Percentiles rank a stretch among this genome's conserved stretches.
phyloP scores from a whole-genome alignment of 2,113 vertebrate species.

The Cyphomyrus discorhynchus region DNA sequence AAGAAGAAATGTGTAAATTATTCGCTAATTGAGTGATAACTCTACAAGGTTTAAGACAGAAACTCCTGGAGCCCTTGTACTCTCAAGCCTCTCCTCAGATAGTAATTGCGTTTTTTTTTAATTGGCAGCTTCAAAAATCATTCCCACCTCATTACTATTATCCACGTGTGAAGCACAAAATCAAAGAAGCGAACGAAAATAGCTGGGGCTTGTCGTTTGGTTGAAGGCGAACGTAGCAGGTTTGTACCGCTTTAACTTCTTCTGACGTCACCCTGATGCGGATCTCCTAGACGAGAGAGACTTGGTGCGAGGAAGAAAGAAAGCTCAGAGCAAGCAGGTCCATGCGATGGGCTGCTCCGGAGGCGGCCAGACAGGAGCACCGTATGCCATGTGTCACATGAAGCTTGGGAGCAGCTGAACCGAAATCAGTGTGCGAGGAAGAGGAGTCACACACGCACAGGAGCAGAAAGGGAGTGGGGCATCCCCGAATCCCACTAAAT shows the following conservation, averaged over 20 bases:
- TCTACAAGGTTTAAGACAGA: not conserved
- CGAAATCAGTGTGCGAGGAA: not conserved
- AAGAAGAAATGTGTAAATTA: not conserved
- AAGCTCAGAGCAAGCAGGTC: constrained; percentile 25
- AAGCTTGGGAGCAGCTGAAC: not conserved
- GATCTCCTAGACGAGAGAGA: constrained; percentile 24
- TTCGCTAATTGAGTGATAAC: not conserved
- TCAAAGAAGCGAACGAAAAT: not conserved
- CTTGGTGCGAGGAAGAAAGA: constrained; percentile 26
- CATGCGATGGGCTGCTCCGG: not conserved
- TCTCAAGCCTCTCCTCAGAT: not conserved
- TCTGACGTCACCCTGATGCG: constrained; percentile 46
- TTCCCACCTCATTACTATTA: not conserved
- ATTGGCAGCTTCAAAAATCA: not conserved
- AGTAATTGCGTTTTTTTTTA: not conserved
- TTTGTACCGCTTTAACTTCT: constrained; percentile 32
- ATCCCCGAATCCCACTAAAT: not conserved
- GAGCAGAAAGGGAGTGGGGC: not conserved
- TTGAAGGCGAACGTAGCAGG: constrained; percentile 8
- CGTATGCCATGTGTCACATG: not conserved
- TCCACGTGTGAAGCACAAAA: not conserved
- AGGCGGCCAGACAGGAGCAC: not conserved
- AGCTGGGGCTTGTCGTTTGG: not conserved
- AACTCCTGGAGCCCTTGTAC: not conserved
- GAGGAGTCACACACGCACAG: not conserved